Percentiles rank a stretch among this genome's conserved stretches.
Conservation (phyloP, 2,113 vertebrate genomes). For the Hydropotes inermis region DNA sequence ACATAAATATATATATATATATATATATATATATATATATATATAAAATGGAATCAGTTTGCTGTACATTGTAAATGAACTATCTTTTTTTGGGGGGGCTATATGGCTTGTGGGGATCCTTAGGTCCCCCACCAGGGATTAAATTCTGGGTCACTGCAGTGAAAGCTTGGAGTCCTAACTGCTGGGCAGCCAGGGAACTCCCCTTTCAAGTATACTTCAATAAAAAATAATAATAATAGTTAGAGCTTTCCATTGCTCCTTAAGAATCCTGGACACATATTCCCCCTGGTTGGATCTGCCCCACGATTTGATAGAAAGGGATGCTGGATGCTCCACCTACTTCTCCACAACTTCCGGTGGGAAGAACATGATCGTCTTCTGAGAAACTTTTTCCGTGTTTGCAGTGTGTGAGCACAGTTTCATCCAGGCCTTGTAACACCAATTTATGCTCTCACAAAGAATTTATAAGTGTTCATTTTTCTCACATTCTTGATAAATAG, state of each 20-base stretch:
- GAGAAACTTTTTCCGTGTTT: neutral
- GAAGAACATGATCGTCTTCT: neutral
- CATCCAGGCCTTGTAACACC: neutral
- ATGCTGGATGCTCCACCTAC: neutral
- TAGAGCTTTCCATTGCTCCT: neutral
- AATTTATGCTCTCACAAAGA: neutral
- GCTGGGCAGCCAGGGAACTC: neutral
- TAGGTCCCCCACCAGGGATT: neutral
- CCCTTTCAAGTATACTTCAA: neutral
- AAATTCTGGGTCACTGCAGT: neutral
- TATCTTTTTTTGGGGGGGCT: neutral
- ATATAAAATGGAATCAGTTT: neutral
- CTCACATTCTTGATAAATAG: neutral
- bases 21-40: neutral
- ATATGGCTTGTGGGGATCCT: neutral
- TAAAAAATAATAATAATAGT: neutral
- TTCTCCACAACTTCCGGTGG: neutral
- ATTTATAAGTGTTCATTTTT: neutral
- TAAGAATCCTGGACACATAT: neutral
- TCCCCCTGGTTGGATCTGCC: neutral
- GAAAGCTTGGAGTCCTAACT: neutral
- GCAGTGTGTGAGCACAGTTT: accelerated
- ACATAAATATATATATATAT: no score
- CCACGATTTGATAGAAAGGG: neutral
- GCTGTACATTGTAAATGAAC: neutral